Percentiles rank a stretch among this genome's conserved stretches.
Conservation (phyloP, 1,140 invertebrate genomes). For the Leguminivora glycinivorella region DNA sequence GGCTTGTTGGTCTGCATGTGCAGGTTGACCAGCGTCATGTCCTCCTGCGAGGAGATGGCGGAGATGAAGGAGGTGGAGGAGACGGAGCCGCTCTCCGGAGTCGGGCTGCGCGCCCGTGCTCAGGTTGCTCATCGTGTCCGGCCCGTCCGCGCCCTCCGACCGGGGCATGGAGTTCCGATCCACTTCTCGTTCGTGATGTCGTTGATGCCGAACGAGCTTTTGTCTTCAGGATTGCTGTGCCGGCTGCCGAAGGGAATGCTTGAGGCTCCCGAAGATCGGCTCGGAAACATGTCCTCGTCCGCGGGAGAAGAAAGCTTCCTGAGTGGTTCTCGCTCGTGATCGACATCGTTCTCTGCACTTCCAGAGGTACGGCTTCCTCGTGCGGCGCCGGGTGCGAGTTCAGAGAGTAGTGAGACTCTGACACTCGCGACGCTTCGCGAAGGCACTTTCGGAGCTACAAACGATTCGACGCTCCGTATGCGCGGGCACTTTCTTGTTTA, state of each 20-base stretch:
- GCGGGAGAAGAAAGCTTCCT: slow-evolving; percentile 93
- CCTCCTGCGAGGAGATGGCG: slow-evolving; percentile 95
- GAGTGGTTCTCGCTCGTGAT: slow-evolving; percentile 94
- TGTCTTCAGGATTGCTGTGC: slow-evolving; percentile 67
- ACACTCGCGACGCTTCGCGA: slow-evolving; percentile 77
- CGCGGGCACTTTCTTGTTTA: slow-evolving; percentile 47
- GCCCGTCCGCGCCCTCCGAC: slow-evolving; percentile 55
- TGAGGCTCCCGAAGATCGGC: slow-evolving; percentile 83
- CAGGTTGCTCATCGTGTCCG: slow-evolving; percentile 70
- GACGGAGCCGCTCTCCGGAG: slow-evolving; percentile 85
- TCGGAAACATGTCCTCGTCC: slow-evolving; percentile 88
- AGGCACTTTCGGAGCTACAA: slow-evolving; percentile 59
- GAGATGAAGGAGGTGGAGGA: slow-evolving; percentile 94
- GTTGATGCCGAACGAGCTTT: slow-evolving; percentile 60
- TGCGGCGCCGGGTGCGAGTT: slow-evolving; percentile 76
- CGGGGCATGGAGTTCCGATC: slow-evolving; percentile 60
- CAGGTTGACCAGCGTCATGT: slow-evolving; percentile 94
- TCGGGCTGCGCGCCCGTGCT: slow-evolving; percentile 71
- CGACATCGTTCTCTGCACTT: slow-evolving; percentile 90
- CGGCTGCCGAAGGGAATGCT: slow-evolving; percentile 80
- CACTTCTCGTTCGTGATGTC: slow-evolving; percentile 68
- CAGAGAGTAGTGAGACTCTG: slow-evolving; percentile 82
- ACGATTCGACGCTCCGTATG: slow-evolving; percentile 60
- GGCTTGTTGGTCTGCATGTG: slow-evolving; percentile 97
- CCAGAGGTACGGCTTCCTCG: slow-evolving; percentile 75